A percentile compares a stretch with the other conserved stretches of the same genome.
phyloP scores from a whole-genome alignment of 2,888 invertebrate species.

The Oscheius myriophilus region DNA sequence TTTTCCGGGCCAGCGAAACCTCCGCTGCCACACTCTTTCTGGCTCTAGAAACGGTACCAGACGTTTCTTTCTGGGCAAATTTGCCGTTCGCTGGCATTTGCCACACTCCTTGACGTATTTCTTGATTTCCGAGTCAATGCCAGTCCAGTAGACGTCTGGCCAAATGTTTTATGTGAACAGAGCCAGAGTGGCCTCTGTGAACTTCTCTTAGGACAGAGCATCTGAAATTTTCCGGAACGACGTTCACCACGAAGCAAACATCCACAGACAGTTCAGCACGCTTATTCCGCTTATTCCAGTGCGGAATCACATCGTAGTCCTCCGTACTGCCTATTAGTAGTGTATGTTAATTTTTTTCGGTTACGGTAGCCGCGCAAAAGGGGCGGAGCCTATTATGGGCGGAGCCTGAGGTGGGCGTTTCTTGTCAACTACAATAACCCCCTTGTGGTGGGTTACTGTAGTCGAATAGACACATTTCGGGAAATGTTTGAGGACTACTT shows the following conservation, averaged over 20 bases:
- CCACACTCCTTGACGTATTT: conserved; percentile 42
- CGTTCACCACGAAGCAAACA: conserved; percentile 26
- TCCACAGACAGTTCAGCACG: too few relatives aligned
- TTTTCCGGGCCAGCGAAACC: conserved; percentile 72
- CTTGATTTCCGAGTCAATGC: conserved; percentile 53
- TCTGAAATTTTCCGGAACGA: conserved; percentile 54
- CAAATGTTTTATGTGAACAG: conserved; percentile 59
- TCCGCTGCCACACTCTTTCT: conserved; percentile 68
- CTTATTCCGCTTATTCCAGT: too few relatives aligned
- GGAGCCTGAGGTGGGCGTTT: too few relatives aligned
- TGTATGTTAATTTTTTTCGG: too few relatives aligned
- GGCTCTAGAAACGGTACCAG: conserved; percentile 64
- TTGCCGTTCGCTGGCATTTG: conserved; percentile 40
- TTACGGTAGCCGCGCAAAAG: too few relatives aligned
- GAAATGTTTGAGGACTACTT: too few relatives aligned
- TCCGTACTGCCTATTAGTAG: too few relatives aligned
- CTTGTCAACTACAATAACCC: too few relatives aligned
- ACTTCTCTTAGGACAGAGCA: conserved; percentile 49
- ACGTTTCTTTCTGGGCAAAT: conserved; percentile 43
- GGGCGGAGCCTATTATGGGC: too few relatives aligned
- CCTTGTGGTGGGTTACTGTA: too few relatives aligned
- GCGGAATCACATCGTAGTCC: too few relatives aligned
- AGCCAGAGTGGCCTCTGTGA: conserved; percentile 63
- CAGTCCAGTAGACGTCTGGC: conserved; percentile 67
- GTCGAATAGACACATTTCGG: too few relatives aligned